A percentile compares a stretch with the other conserved stretches of the same genome.
Evolutionary conservation across 2,113 vertebrate species (phyloP).

Genomic region (Oxyura jamaicensis): DNA sequence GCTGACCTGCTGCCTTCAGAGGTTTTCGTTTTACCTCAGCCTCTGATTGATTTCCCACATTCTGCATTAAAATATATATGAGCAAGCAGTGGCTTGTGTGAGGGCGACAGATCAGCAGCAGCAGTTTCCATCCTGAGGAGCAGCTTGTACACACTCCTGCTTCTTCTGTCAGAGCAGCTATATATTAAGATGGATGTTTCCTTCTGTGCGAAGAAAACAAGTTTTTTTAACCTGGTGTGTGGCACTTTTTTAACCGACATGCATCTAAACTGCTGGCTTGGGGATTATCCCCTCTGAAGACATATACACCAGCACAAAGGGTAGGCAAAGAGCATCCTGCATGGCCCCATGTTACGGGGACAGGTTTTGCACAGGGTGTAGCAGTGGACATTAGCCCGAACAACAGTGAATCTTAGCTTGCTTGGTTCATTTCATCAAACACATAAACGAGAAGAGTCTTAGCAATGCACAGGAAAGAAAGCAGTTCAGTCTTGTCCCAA

Average conservation of each 20-base stretch:
- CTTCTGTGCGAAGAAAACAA: not conserved
- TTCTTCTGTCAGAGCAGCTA: not conserved
- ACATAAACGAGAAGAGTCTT: not conserved
- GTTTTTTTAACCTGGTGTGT: not conserved
- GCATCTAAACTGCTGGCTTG: not conserved
- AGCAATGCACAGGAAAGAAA: not conserved
- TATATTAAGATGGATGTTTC: not conserved
- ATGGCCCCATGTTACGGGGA: not conserved
- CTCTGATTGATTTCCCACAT: not conserved
- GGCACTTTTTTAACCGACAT: not conserved
- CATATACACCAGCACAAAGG: not conserved
- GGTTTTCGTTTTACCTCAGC: not conserved
- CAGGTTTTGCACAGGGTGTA: not conserved
- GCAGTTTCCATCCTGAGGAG: not conserved
- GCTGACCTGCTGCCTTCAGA: not conserved
- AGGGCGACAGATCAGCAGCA: not conserved
- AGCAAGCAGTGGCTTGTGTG: not conserved
- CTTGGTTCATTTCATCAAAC: not conserved
- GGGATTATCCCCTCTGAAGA: not conserved
- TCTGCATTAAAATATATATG: not conserved
- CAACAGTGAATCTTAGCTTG: not conserved
- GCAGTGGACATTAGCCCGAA: fast-evolving
- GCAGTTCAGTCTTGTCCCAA: not conserved
- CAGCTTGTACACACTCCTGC: not conserved
- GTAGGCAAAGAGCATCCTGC: not conserved